phyloP scores from a whole-genome alignment of 1,140 invertebrate genomes.

The Doryteuthis pealeii region DNA sequence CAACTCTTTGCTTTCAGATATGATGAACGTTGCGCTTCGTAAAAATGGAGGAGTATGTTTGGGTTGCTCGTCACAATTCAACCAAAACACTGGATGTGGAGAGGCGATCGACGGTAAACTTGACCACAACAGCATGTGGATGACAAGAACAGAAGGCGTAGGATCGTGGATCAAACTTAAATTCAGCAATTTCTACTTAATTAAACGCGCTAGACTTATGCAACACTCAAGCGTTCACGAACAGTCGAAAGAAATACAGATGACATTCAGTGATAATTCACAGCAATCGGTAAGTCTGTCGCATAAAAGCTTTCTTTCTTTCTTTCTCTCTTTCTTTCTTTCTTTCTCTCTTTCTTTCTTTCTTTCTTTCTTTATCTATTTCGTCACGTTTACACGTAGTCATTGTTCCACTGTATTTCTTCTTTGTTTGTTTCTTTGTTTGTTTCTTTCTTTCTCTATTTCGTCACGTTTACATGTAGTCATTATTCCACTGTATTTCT shows the following conservation, averaged over 20 bases:
- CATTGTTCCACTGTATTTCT: too few relatives aligned
- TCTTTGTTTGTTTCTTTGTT: too few relatives aligned
- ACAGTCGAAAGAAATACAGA: neutral
- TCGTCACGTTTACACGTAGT: too few relatives aligned
- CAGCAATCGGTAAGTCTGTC: neutral
- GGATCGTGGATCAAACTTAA: neutral
- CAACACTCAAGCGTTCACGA: neutral
- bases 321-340: too few relatives aligned
- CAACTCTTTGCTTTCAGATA: neutral
- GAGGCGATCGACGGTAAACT: slow-evolving; percentile 2
- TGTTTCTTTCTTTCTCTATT: too few relatives aligned
- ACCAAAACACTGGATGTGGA: neutral
- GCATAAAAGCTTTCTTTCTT: too few relatives aligned
- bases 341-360: too few relatives aligned
- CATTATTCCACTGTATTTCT: too few relatives aligned
- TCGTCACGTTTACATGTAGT: too few relatives aligned
- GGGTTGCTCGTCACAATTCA: neutral
- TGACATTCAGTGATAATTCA: neutral
- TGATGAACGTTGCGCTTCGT: neutral
- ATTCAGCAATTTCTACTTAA: neutral
- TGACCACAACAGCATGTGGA: slow-evolving; percentile 4
- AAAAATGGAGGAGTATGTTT: neutral
- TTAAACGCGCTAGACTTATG: neutral
- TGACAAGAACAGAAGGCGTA: neutral
- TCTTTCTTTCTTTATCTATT: too few relatives aligned